Base-by-base conservation (phyloP, 1,140 invertebrate genomes). In the Cecropterus lyciades region DNA sequence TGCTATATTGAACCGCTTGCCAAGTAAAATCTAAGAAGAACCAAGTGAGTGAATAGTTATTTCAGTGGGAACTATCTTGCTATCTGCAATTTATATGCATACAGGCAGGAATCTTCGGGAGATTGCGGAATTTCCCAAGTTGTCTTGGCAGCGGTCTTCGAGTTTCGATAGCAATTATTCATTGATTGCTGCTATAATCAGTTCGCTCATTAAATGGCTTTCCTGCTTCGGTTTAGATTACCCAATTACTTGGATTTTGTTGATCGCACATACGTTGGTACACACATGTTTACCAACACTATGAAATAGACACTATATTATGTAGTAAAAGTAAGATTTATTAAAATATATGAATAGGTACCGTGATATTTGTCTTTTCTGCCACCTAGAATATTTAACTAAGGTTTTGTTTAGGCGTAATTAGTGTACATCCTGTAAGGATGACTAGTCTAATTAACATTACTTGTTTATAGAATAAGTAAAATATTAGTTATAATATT, bases 1-100 rank as follows among this genome's bases (percentile, higher is more conserved):
- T 45, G 68, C 57, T 71, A 70, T 73, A 70, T 75, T 69, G 68
- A 70, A 62, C 64, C 55, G 37, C 60, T 51, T 62, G 46, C 46
- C 46, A 51, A 62, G 59, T 51, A 51, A 62, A 51, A 62, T 51
- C 59, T 48, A 49, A 43, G 45, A 62, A 49, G 57, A 62, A 62
- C 45, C 30, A 40, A 33, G 14, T 33, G 57, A 62, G 45, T 49
- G 45, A 49, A 46, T 48, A 62, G 45, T 49, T 62, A 62, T 62
- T 62, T 62, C 30, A 62, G 59, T 62, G 30, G 30, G 16, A 62
- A 51, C 46, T 62, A 62, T 62, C 59, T 60, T 33, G 27, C 42
- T 46, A 59, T 59, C 24, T 33, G 15, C 57, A 49, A 62, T 62
- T 62, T 48, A 48, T 57, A 57, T 60, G 45, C 45, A 60, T 17